A percentile compares a stretch with the other conserved stretches of the same genome.
These are phyloP conservation scores for Mus pahari DNA, from an alignment of 2,113 vertebrate species.

Conservation along the genomic window DNA sequence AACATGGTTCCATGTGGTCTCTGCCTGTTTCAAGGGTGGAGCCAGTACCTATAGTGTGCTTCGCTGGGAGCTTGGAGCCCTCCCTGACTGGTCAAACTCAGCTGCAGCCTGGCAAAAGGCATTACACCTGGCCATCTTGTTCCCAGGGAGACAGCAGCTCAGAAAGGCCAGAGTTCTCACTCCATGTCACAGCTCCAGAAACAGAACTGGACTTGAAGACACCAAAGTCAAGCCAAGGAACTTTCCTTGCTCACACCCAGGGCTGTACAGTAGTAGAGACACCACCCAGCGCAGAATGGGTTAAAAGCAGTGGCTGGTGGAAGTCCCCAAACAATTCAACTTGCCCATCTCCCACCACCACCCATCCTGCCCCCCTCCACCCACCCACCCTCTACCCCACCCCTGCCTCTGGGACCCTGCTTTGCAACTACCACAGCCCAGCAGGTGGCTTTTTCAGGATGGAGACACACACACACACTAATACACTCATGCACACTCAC, in stretches of 20 bases:
- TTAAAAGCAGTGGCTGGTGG: not conserved
- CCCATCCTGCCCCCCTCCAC: not conserved
- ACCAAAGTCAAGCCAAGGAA: not conserved
- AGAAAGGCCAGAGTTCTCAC: not conserved
- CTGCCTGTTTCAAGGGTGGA: no score
- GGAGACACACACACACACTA: no score
- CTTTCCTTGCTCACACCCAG: not conserved
- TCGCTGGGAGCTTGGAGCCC: not conserved
- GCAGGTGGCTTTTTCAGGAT: not conserved
- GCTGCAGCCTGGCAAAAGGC: no score
- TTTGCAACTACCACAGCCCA: not conserved
- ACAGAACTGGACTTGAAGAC: not conserved
- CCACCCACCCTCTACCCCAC: no score
- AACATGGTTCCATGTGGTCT: not conserved
- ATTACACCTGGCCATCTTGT: accelerated
- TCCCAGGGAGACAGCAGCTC: not conserved
- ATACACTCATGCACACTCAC: no score
- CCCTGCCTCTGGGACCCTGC: not conserved
- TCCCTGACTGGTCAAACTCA: no score
- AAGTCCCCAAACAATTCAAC: not conserved
- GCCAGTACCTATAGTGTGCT: accelerated
- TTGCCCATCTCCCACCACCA: not conserved
- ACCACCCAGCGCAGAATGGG: not conserved
- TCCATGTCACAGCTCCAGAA: not conserved
- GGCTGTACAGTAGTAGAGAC: not conserved